Evolutionary conservation across 2,797 vertebrate genomes (phyloP).

Genomic region (Echeneis naucrates): DNA sequence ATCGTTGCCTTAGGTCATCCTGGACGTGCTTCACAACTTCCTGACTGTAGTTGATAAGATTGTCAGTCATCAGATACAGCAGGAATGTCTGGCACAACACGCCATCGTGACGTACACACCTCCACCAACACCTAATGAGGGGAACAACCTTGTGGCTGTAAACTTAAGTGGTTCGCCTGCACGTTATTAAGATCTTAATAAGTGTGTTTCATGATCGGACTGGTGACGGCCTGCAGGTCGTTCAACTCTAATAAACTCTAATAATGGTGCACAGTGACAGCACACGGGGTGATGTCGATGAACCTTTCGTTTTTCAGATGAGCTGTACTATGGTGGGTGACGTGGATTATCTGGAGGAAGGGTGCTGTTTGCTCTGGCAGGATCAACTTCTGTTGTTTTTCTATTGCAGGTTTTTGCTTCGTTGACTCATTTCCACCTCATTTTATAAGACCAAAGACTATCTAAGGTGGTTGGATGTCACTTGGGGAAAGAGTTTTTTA

Average conservation of each 20-base stretch:
- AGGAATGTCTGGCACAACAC: constrained; percentile 11
- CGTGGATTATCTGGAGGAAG: background rate
- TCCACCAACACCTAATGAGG: background rate
- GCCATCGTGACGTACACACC: background rate
- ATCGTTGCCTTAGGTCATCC: background rate
- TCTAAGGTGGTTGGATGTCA: background rate
- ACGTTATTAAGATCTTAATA: constrained; percentile 4
- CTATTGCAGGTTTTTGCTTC: too few species aligned
- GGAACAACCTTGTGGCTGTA: constrained; percentile 15
- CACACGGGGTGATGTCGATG: background rate
- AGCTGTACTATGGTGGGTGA: too few species aligned
- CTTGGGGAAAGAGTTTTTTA: too few species aligned
- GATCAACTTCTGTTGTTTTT: background rate
- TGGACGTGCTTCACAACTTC: background rate
- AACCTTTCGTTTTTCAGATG: background rate
- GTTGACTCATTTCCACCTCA: background rate
- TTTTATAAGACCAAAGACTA: background rate
- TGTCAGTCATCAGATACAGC: constrained; percentile 23
- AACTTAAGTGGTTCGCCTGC: constrained; percentile 5
- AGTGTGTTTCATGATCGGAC: constrained; percentile 7
- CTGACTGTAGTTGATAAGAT: constrained; percentile 22
- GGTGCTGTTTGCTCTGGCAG: background rate
- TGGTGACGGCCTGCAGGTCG: constrained; percentile 16
- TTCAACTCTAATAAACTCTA: constrained; percentile 35
- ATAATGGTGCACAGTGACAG: background rate